These are phyloP conservation scores for Anaspis maculata DNA, from an alignment of 2,888 invertebrate genomes.

Conservation along the genomic window DNA sequence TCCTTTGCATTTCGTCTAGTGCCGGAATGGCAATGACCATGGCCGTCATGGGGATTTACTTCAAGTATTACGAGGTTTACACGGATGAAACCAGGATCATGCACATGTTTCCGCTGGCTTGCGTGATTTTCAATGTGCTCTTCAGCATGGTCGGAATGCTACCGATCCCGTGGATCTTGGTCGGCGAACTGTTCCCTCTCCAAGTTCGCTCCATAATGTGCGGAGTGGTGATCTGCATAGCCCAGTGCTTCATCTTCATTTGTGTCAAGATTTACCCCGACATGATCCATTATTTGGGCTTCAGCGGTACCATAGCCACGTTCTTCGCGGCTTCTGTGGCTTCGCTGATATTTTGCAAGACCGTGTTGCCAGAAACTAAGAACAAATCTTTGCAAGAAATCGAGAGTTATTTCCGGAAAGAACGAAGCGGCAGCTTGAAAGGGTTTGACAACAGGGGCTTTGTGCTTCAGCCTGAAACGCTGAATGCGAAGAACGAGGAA, in stretches of 20 bases:
- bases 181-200: slow-evolving; percentile 62
- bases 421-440: too few species aligned
- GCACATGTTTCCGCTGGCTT: slow-evolving; percentile 47
- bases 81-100: slow-evolving; percentile 25
- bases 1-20: slow-evolving; percentile 56
- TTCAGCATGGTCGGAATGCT: slow-evolving; percentile 68
- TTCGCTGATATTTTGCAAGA: slow-evolving; percentile 52
- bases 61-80: slow-evolving; percentile 36
- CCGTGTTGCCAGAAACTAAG: slow-evolving; percentile 61
- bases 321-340: slow-evolving; percentile 53
- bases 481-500: too few species aligned
- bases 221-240: slow-evolving; percentile 61
- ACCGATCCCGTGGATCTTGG: slow-evolving; percentile 68
- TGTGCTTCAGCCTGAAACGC: too few species aligned
- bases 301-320: slow-evolving; percentile 56
- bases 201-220: slow-evolving; percentile 61
- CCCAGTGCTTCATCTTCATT: slow-evolving; percentile 60
- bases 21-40: slow-evolving; percentile 57
- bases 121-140: slow-evolving; percentile 59
- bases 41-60: slow-evolving; percentile 37
- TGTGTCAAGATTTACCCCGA: slow-evolving; percentile 64
- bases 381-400: slow-evolving; percentile 61
- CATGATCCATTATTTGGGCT: slow-evolving; percentile 47
- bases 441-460: too few species aligned
- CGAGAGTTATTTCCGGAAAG: slow-evolving; percentile 55